phyloP scores from a whole-genome alignment of 2,888 invertebrate species.

The Drosophila austrosaltans region DNA sequence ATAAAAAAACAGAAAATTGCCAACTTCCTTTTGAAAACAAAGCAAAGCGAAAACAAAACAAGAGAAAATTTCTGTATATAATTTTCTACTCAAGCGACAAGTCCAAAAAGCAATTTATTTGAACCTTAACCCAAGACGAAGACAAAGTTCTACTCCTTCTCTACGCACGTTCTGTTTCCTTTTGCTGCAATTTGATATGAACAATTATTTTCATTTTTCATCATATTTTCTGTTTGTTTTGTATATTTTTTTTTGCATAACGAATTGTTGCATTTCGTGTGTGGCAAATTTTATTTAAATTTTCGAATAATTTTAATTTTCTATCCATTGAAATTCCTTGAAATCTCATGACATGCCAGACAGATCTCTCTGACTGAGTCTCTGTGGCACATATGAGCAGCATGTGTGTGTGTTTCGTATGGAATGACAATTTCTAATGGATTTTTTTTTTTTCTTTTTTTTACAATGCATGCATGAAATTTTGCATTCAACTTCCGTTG shows the following conservation, averaged over 20 bases:
- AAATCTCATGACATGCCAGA: constrained; percentile 1
- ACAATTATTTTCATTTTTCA: constrained; percentile 32
- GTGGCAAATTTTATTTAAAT: constrained; percentile 38
- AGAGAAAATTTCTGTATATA: constrained; percentile 23
- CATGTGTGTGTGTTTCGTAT: constrained; percentile 60
- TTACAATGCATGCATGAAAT: constrained; percentile 32
- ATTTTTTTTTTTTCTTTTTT: constrained; percentile 26
- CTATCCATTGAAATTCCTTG: not conserved
- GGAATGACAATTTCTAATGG: constrained; percentile 44
- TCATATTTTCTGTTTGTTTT: constrained; percentile 19
- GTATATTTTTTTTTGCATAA: constrained; percentile 17
- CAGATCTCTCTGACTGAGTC: not conserved
- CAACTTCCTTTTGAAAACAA: constrained; percentile 24
- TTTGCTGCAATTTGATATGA: constrained; percentile 26
- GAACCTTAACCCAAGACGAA: constrained; percentile 60
- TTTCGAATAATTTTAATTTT: constrained; percentile 35
- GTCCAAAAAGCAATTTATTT: constrained; percentile 65
- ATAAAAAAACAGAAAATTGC: constrained; percentile 14
- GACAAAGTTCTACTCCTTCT: constrained; percentile 2
- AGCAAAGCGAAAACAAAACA: constrained; percentile 6
- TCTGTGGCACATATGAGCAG: constrained; percentile 61
- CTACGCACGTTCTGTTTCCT: constrained; percentile 31
- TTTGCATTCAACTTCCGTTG: constrained; percentile 55
- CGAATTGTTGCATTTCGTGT: constrained; percentile 45
- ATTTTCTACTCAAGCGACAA: constrained; percentile 74